phyloP scores from a whole-genome alignment of 2,113 vertebrate genomes.

The Otolemur garnettii region DNA sequence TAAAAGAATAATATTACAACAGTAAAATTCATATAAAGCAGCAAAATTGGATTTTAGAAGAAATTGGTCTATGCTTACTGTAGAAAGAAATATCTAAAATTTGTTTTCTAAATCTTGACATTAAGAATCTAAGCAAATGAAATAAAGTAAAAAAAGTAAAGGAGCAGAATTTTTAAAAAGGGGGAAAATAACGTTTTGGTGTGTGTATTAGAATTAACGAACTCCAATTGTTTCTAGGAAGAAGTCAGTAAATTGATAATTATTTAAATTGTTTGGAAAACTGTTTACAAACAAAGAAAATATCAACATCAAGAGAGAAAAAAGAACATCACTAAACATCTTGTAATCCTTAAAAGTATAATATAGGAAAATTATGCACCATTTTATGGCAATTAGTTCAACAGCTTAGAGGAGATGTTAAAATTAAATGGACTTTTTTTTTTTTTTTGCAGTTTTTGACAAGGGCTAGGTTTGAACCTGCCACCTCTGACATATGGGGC shows the following conservation, averaged over 20 bases:
- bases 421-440: background rate
- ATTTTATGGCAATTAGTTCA: background rate
- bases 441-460: no score
- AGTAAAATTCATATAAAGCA: background rate
- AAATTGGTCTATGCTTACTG: background rate
- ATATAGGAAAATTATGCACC: background rate
- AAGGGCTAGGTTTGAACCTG: no score
- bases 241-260: background rate
- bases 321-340: background rate
- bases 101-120: background rate
- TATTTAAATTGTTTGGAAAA: background rate
- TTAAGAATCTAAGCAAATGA: background rate
- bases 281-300: background rate
- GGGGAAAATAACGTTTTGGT: no score
- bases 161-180: background rate
- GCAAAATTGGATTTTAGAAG: background rate
- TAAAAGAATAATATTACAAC: background rate
- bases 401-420: background rate
- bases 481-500: no score
- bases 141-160: constrained; percentile 11
- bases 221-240: background rate
- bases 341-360: background rate
- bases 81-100: background rate
- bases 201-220: background rate
- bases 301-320: background rate